Percentiles rank a stretch among this genome's conserved stretches.
These are phyloP conservation scores for Agonopterix subpropinquella DNA, from an alignment of 2,888 invertebrate species.

Conservation along the genomic window DNA sequence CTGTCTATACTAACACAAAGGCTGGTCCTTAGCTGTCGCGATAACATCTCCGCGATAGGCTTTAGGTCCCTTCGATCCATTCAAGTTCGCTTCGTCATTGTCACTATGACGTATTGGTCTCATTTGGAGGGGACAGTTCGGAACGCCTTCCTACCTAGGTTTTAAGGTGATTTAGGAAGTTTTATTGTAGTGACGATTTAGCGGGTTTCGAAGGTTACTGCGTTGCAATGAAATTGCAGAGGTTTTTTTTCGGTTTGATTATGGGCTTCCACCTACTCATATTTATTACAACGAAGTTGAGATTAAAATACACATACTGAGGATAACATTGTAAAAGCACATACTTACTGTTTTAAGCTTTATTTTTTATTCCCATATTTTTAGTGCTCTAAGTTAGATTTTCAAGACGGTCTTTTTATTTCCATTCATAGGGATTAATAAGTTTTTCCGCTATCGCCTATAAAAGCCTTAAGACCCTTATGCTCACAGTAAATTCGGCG, in stretches of 20 bases:
- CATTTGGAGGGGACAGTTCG: constrained; percentile 9
- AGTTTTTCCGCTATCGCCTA: background rate
- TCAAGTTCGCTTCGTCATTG: constrained; percentile 4
- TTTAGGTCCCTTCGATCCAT: constrained; percentile 1
- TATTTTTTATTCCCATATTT: too few relatives aligned
- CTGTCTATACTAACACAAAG: too few relatives aligned
- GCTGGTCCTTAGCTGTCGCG: background rate
- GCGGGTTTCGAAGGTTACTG: background rate
- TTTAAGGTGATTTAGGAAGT: constrained; percentile 21
- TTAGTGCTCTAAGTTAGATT: too few relatives aligned
- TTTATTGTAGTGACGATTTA: constrained; percentile 3
- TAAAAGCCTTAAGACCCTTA: constrained; percentile 12
- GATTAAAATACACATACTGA: too few relatives aligned
- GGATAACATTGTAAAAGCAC: too few relatives aligned
- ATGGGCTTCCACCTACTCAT: too few relatives aligned
- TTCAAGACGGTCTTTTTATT: too few relatives aligned
- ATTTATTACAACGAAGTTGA: too few relatives aligned
- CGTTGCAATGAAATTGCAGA: too few relatives aligned
- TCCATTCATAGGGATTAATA: background rate
- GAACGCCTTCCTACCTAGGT: constrained; percentile 12
- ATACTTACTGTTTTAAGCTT: too few relatives aligned
- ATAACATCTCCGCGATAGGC: background rate
- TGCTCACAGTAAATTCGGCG: constrained; percentile 27
- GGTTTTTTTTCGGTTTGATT: too few relatives aligned
- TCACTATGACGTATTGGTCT: constrained; percentile 6